phyloP scores from a whole-genome alignment of 2,113 vertebrate species.

The Elaphurus davidianus region DNA sequence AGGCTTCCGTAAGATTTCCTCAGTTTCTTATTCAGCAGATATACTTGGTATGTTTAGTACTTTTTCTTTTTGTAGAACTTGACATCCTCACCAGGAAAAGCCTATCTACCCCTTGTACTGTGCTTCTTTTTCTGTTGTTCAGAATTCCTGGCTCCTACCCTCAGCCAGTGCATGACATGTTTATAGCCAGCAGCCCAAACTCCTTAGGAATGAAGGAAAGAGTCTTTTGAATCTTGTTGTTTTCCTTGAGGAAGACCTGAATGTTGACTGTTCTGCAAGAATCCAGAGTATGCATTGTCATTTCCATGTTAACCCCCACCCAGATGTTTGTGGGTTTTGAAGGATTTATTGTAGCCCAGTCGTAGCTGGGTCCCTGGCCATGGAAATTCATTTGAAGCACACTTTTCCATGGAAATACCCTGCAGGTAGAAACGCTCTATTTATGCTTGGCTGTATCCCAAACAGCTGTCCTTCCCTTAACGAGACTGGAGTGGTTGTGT shows the following conservation, averaged over 20 bases:
- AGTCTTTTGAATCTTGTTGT: background rate
- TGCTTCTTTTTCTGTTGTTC: background rate
- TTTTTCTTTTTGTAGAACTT: background rate
- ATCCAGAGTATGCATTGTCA: background rate
- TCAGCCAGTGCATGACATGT: background rate
- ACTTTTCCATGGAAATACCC: background rate
- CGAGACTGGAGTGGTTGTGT: background rate
- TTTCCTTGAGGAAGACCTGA: conserved; percentile 15
- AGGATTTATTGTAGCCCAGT: background rate
- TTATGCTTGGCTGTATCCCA: background rate
- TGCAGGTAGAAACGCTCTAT: background rate
- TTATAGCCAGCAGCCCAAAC: background rate
- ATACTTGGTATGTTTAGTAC: background rate
- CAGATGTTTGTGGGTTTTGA: background rate
- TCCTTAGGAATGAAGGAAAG: background rate
- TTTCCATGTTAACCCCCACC: background rate
- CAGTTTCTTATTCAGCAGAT: background rate
- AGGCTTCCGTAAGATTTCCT: background rate
- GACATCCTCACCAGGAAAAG: background rate
- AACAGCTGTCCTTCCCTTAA: background rate
- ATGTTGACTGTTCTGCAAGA: background rate
- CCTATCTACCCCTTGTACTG: background rate
- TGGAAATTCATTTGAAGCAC: background rate
- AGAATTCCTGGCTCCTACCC: background rate
- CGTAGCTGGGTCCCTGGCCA: background rate